Evolutionary conservation across 2,113 vertebrate genomes (phyloP).

Genomic region (Phalacrocorax pelagicus): DNA sequence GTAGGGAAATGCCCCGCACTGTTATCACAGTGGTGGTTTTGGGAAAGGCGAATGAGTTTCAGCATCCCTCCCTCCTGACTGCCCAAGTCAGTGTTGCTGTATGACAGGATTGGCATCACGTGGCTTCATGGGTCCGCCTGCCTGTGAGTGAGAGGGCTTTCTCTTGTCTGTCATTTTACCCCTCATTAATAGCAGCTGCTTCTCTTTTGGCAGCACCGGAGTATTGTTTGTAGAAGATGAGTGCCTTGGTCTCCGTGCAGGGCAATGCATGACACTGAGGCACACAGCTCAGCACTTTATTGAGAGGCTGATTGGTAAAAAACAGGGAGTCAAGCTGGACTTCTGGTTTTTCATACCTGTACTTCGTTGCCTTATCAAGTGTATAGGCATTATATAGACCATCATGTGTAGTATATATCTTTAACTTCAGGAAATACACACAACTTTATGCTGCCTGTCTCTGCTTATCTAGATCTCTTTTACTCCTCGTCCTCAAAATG

Average conservation of each 20-base stretch:
- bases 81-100: neutral
- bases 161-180: neutral
- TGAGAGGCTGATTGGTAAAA: neutral
- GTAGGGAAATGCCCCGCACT: neutral
- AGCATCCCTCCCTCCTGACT: neutral
- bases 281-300: neutral
- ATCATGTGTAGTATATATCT: neutral
- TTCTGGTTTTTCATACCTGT: neutral
- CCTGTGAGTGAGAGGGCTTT: neutral
- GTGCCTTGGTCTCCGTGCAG: too few species aligned
- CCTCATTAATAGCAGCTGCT: neutral
- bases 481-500: neutral
- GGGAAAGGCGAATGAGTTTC: neutral
- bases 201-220: neutral
- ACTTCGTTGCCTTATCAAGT: neutral
- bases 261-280: rapidly evolving
- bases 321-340: neutral
- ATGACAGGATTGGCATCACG: neutral
- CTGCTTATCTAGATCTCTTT: neutral
- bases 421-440: neutral
- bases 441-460: neutral
- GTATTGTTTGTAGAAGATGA: neutral
- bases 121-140: neutral
- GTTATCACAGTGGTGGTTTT: rapidly evolving
- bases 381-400: neutral